Base-by-base conservation (phyloP, 2,888 invertebrate species). In the Dioctria linearis region DNA sequence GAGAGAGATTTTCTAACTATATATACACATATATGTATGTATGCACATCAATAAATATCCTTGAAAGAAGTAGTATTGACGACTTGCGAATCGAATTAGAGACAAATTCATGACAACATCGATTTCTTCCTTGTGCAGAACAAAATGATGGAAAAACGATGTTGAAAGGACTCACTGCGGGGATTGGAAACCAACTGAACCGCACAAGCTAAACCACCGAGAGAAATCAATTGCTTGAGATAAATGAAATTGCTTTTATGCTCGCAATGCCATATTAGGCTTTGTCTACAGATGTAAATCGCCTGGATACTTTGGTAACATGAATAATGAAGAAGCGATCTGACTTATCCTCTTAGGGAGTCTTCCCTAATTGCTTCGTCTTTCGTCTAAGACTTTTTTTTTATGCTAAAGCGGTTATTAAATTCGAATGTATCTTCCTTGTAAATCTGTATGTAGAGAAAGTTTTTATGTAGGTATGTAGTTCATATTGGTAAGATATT, bases 331-430 rank as follows among this genome's bases (percentile, higher is more conserved):
- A 11, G 54, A 54, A 11, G 54, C 11, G 54, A n/a, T 11, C 54
- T 54, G 54, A 54, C 54, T 54, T 54, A 54, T 54, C 54, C 54
- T 54, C 54, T 54, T 54, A 54, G 54, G 25, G 54, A 54, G 54
- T n/a, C 6, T 11, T 54, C 11, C 54, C 9, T 54, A 54, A 54
- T 54, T 54, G 54, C 54, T 54, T 54, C 5, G 9, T 54, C 11
- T 4, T 54, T 54, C n/a, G 54, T 4, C n/a, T 54, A 0, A 8
- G 54, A 2, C 8, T 54, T 11, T 54, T 25, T 25, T 25, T 25
- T 25, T 8, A 54, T 54, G 11, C 11, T 54, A 11, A 54, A 54
- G 54, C 54, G 54, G 11, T 54, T 54, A 54, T 54, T 54, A 8
- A n/a, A 11, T 54, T 54, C 54, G 54, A 54, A 11, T 54, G 54